Conservation (phyloP, 2,888 invertebrate species). For the Pammene aurita region DNA sequence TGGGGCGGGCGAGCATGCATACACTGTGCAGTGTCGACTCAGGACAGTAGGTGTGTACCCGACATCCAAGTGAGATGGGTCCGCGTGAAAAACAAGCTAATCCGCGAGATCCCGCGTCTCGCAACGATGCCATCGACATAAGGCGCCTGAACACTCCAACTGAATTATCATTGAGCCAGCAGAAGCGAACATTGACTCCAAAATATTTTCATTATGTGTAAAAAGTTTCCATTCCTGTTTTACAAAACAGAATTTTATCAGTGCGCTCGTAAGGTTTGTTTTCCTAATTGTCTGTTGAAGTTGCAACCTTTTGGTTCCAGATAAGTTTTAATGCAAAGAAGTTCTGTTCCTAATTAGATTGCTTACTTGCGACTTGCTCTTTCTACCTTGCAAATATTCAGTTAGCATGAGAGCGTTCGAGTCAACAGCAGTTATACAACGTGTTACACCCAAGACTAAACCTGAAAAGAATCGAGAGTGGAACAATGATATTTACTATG, state of each 20-base stretch:
- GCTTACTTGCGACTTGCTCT: conserved; percentile 11
- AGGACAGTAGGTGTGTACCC: conserved; percentile 1
- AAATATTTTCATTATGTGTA: conserved; percentile 17
- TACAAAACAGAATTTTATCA: neutral
- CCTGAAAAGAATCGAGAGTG: no score
- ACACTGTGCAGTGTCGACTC: no score
- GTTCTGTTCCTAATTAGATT: conserved; percentile 15
- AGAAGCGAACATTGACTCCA: conserved; percentile 8
- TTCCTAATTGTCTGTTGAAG: neutral
- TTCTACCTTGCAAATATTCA: conserved; percentile 4
- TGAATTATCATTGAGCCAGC: conserved; percentile 15
- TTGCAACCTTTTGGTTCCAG: neutral
- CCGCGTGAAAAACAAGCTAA: conserved; percentile 1
- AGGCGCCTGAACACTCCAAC: conserved; percentile 12
- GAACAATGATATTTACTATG: no score
- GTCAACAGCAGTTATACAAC: neutral
- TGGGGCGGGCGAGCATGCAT: no score
- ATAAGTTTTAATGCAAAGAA: conserved; percentile 15
- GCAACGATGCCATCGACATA: neutral
- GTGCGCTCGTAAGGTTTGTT: neutral
- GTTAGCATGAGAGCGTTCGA: neutral
- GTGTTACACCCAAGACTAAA: no score
- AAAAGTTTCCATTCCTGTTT: neutral
- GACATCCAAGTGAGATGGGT: neutral
- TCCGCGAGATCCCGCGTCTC: conserved; percentile 1